Conservation (phyloP, 2,797 vertebrate genomes). For the Pseudochirops cupreus region DNA sequence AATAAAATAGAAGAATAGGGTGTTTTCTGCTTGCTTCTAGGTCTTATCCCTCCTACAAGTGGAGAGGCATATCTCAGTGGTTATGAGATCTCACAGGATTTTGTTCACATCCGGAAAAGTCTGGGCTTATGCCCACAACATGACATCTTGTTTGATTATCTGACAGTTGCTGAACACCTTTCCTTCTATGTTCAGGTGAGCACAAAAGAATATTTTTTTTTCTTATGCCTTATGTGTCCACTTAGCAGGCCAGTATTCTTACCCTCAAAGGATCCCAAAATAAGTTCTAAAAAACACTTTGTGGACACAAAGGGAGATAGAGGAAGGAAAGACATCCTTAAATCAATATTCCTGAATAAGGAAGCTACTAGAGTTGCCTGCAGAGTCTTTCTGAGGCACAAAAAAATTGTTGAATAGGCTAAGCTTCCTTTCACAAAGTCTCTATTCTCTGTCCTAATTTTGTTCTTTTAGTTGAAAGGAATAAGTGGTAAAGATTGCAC, state of each 20-base stretch:
- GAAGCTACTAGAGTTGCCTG: background rate
- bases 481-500: conserved; percentile 90
- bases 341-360: background rate
- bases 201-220: background rate
- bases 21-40: conserved; percentile 78
- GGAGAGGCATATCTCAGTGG: conserved; percentile 94
- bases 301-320: background rate
- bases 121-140: conserved; percentile 96
- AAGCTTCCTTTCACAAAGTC: rapidly evolving
- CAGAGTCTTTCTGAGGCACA: background rate
- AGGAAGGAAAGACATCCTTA: background rate
- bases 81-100: conserved; percentile 94
- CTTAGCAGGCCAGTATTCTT: background rate
- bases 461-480: conserved; percentile 91
- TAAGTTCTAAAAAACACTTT: background rate
- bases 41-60: conserved; percentile 90
- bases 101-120: conserved; percentile 93
- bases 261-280: background rate
- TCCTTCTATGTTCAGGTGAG: conserved; percentile 94
- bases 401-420: background rate
- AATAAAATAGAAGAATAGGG: background rate
- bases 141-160: conserved; percentile 94
- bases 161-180: conserved; percentile 94
- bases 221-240: background rate
- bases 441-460: background rate